These are phyloP conservation scores for Myrmecobius fasciatus DNA, from an alignment of 2,113 vertebrate species.

Conservation along the genomic window DNA sequence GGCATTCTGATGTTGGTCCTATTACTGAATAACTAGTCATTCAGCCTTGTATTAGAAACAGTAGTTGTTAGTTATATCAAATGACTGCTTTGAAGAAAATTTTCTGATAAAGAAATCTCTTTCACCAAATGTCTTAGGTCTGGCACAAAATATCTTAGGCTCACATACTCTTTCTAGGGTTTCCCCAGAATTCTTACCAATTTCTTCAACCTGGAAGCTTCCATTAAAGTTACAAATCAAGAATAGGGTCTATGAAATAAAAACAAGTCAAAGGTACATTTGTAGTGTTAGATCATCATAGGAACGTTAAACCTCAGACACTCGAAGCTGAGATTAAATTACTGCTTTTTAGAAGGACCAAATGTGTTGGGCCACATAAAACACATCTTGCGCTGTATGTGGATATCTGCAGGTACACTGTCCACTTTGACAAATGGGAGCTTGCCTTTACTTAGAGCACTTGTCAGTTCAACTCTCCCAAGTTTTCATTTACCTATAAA, in stretches of 20 bases:
- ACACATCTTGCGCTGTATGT: background rate
- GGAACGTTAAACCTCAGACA: background rate
- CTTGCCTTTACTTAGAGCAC: background rate
- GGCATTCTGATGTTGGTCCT: no score
- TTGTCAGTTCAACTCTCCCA: no score
- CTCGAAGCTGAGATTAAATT: no score
- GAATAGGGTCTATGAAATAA: background rate
- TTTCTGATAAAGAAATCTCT: background rate
- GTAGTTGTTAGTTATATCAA: no score
- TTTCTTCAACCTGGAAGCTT: background rate
- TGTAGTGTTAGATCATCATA: background rate
- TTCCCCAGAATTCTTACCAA: background rate
- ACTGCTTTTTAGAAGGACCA: background rate
- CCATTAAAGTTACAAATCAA: background rate
- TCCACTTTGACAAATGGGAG: background rate
- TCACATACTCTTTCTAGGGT: background rate
- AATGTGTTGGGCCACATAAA: background rate
- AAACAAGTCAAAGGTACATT: background rate
- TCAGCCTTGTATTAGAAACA: background rate
- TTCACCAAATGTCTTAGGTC: background rate
- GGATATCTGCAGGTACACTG: no score
- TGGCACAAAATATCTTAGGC: background rate
- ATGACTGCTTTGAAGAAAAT: background rate
- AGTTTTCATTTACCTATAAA: no score
- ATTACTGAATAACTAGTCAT: background rate